A percentile compares a stretch with the other conserved stretches of the same genome.
phyloP scores from a whole-genome alignment of 2,797 vertebrate genomes.

The Chloroceryle amazona region DNA sequence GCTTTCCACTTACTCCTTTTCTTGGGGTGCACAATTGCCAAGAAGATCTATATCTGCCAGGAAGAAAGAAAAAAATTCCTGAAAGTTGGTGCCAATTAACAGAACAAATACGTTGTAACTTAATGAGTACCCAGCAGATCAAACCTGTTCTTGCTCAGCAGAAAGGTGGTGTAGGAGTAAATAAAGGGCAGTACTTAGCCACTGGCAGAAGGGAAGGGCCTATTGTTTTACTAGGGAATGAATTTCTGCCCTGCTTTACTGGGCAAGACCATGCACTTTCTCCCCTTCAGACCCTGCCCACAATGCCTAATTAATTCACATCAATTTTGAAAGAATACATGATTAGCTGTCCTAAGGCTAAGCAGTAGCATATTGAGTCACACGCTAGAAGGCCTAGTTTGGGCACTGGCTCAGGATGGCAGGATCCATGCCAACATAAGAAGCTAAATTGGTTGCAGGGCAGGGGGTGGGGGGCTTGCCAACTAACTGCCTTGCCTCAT shows the following conservation, averaged over 20 bases:
- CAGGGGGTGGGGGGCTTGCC: conserved; percentile 49
- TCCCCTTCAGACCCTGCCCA: conserved; percentile 43
- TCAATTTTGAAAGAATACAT: conserved; percentile 70
- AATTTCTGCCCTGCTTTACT: conserved; percentile 40
- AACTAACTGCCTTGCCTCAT: conserved; percentile 62
- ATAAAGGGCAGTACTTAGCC: conserved; percentile 17
- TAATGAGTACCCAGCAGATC: conserved; percentile 8
- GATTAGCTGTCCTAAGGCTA: conserved; percentile 70
- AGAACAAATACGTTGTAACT: conserved; percentile 53
- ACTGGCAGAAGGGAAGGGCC: conserved; percentile 5
- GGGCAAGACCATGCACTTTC: conserved; percentile 47
- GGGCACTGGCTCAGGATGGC: conserved; percentile 71
- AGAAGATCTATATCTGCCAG: conserved; percentile 43
- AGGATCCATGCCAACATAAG: conserved; percentile 68
- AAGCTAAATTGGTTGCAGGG: conserved; percentile 78
- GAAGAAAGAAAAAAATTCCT: background rate
- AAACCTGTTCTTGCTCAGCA: conserved; percentile 6
- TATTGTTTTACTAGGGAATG: conserved; percentile 30
- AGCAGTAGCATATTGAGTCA: conserved; percentile 68
- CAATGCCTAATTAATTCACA: conserved; percentile 59
- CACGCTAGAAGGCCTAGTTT: conserved; percentile 59
- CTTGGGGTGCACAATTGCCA: conserved; percentile 35
- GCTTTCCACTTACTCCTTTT: conserved; percentile 32
- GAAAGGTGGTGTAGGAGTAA: conserved; percentile 34
- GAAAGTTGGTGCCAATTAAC: conserved; percentile 50